These are phyloP conservation scores for Montifringilla adamsi DNA, from an alignment of 2,113 vertebrate species.

Conservation along the genomic window DNA sequence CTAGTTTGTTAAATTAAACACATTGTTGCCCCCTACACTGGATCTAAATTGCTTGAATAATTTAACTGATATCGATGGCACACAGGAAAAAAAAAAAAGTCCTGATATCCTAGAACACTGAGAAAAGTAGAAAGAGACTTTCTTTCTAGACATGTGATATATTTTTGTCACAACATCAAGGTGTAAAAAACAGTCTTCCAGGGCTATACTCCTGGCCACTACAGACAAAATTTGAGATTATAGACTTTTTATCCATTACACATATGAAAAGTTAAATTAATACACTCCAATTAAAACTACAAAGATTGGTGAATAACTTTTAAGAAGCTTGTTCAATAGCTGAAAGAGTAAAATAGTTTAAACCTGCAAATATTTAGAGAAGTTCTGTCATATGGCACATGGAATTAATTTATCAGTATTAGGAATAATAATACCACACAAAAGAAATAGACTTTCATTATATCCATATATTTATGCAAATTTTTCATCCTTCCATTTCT, in stretches of 20 bases:
- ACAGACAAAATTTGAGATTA: background rate
- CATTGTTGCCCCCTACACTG: rapidly evolving
- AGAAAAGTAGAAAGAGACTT: background rate
- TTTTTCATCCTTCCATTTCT: background rate
- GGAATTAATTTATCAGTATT: background rate
- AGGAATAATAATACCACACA: background rate
- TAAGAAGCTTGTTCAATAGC: background rate
- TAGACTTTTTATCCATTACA: background rate
- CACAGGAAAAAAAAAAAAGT: background rate
- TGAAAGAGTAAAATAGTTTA: background rate
- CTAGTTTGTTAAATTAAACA: background rate
- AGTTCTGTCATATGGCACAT: background rate
- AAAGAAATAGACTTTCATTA: background rate
- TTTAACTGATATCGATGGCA: background rate
- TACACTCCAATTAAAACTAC: background rate
- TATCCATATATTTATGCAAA: background rate
- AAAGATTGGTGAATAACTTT: background rate
- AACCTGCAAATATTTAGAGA: background rate
- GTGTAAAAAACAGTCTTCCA: background rate
- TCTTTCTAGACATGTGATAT: background rate
- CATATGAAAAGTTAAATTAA: background rate
- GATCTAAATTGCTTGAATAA: background rate
- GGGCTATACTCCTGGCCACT: background rate
- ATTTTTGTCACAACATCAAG: background rate
- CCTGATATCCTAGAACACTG: background rate